These are phyloP conservation scores for Bovichtus variegatus DNA, from an alignment of 2,797 vertebrate species.

Conservation along the genomic window DNA sequence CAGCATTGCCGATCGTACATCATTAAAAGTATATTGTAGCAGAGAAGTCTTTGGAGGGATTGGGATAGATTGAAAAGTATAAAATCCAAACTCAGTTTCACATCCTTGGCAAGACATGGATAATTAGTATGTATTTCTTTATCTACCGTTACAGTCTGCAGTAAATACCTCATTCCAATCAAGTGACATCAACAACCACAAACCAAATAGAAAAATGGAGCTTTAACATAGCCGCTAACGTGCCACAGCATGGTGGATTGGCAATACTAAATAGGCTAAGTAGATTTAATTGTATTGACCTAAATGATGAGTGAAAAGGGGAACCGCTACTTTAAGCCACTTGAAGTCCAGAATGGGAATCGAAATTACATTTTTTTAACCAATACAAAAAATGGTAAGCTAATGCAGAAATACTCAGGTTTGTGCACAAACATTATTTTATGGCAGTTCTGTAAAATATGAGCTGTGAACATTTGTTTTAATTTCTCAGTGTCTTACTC, in stretches of 20 bases:
- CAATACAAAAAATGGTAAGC: background rate
- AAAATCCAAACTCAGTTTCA: constrained; percentile 37
- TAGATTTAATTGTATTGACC: background rate
- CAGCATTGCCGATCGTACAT: constrained; percentile 56
- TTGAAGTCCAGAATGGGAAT: background rate
- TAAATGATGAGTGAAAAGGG: constrained; percentile 8
- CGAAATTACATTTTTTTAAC: background rate
- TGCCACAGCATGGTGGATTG: background rate
- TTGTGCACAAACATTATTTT: background rate
- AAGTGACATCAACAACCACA: background rate
- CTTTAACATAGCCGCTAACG: background rate
- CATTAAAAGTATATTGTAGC: constrained; percentile 52
- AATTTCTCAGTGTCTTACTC: background rate
- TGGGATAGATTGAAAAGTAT: constrained; percentile 50
- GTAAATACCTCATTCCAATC: constrained; percentile 4
- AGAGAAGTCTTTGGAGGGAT: constrained; percentile 41
- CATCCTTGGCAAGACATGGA: constrained; percentile 31
- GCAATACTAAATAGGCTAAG: background rate
- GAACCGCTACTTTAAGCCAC: background rate
- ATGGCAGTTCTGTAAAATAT: background rate
- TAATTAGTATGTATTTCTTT: constrained; percentile 40
- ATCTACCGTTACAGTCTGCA: background rate
- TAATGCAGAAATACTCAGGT: background rate
- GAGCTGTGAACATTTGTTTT: background rate
- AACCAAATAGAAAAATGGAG: background rate